phyloP scores from a whole-genome alignment of 2,888 invertebrate genomes.

The Andrena marginata region DNA sequence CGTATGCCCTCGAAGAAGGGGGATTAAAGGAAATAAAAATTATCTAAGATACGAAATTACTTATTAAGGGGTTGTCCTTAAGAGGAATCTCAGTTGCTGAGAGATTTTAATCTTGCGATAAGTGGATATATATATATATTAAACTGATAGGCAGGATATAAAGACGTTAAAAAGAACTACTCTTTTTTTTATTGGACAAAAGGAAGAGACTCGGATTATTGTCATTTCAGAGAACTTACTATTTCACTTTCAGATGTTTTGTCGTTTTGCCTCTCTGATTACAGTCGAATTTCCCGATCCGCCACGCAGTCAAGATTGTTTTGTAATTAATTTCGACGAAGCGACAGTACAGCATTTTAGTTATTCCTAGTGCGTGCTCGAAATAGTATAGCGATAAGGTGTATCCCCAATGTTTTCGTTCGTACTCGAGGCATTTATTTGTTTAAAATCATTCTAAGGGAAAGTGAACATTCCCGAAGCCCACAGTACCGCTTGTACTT shows the following conservation, averaged over 20 bases:
- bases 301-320: neutral
- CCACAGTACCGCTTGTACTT: neutral
- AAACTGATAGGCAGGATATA: conserved; percentile 21
- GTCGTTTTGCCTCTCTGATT: conserved; percentile 3
- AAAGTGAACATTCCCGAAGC: neutral
- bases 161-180: conserved; percentile 33
- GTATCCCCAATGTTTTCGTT: neutral
- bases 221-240: conserved; percentile 32
- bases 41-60: conserved; percentile 36
- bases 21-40: conserved; percentile 35
- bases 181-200: conserved; percentile 24
- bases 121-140: conserved; percentile 27
- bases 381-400: neutral
- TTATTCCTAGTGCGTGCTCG: conserved; percentile 19
- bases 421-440: conserved; percentile 26
- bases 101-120: conserved; percentile 47
- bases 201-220: conserved; percentile 2
- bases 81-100: conserved; percentile 55
- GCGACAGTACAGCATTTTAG: conserved; percentile 44
- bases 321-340: neutral
- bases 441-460: neutral
- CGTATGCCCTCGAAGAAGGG: conserved; percentile 42
- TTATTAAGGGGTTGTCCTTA: conserved; percentile 38
- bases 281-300: conserved; percentile 9
- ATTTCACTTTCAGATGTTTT: conserved; percentile 65